Evolutionary conservation across 2,797 vertebrate genomes (phyloP).

Genomic region (Semaprochilodus insignis): DNA sequence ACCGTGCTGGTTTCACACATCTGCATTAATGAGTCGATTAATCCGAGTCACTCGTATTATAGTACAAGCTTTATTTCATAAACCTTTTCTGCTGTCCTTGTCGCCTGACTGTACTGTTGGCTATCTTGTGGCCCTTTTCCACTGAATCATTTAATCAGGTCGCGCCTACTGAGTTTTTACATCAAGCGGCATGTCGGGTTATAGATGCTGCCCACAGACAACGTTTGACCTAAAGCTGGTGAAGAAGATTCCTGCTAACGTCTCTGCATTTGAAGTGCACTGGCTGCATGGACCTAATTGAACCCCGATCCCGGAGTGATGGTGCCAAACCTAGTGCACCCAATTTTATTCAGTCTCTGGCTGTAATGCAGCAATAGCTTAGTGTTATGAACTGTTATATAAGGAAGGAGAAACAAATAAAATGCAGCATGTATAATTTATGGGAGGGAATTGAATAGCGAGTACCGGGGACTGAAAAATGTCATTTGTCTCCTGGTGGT

Average conservation of each 20-base stretch:
- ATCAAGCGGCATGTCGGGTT: neutral
- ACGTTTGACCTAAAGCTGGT: constrained; percentile 16
- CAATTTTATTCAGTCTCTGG: neutral
- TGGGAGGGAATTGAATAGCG: constrained; percentile 13
- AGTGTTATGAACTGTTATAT: neutral
- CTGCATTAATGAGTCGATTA: neutral
- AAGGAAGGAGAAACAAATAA: constrained; percentile 10
- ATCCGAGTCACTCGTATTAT: neutral
- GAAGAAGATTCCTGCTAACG: neutral
- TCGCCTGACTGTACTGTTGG: neutral
- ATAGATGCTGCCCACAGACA: neutral
- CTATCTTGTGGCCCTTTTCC: constrained; percentile 9
- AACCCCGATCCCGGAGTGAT: constrained; percentile 24
- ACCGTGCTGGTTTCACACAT: neutral
- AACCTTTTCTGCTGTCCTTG: neutral
- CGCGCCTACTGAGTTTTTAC: constrained; percentile 19
- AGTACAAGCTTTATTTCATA: neutral
- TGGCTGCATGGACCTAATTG: constrained; percentile 28
- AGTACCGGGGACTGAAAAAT: constrained; percentile 13
- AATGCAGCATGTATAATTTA: constrained; percentile 27
- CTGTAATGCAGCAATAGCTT: neutral
- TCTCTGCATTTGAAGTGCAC: constrained; percentile 28
- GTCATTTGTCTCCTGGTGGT: constrained; percentile 32
- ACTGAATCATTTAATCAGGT: constrained; percentile 39
- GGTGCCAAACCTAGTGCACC: neutral